Evolutionary conservation across 2,797 vertebrate genomes (phyloP), one percentile per base, ranked within the genome.

Genomic region (Gadopsis marmoratus): DNA sequence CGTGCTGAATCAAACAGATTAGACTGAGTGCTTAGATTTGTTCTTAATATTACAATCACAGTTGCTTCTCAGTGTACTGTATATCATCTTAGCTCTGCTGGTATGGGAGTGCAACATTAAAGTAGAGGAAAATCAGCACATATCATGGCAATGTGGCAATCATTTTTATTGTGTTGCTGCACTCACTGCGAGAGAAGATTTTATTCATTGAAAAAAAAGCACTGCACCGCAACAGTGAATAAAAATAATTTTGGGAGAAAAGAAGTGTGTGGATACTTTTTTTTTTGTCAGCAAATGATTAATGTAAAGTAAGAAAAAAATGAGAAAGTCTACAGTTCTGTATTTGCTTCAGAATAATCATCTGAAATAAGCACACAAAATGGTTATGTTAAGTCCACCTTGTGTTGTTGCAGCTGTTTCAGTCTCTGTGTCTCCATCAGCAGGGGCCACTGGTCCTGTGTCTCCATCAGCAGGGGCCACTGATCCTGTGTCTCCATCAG

Each of bases 341-440:
- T 14, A 56, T 56, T 58, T 43, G 45, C 23, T 13, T 61, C 9
- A 31, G 51, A 43, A 14, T 50, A 33, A 69, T 68, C 37, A 61
- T 17, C 4, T 33, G 19, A 43, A 78, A 65, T 33, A 19, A 59
- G 5, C 21, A 59, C 7, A 47, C 7, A 29, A 65, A 14, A 48
- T 48, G 7, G 8, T 48, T 53, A 4, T 11, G 53, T 9, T 1
- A 48, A 10, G 17, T 16, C 8, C n/a, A 88, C 88, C 90, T 89
- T 48, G 3, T 67, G 45, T 53, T 65, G 71, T 21, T 64, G 60
- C 2, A 54, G 33, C 23, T 17, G 19, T 31, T 4, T 75, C 83
- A 5, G 9, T 16, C 12, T 41, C 79, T 55, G 51, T 4, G 2
- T 76, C 63, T 14, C 0, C 77, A 2, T 7, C 11, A 19, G 14